Evolutionary conservation across 2,113 vertebrate species (phyloP), one percentile per base, ranked within the genome.

Genomic region (Mesembrinibis cayennensis): DNA sequence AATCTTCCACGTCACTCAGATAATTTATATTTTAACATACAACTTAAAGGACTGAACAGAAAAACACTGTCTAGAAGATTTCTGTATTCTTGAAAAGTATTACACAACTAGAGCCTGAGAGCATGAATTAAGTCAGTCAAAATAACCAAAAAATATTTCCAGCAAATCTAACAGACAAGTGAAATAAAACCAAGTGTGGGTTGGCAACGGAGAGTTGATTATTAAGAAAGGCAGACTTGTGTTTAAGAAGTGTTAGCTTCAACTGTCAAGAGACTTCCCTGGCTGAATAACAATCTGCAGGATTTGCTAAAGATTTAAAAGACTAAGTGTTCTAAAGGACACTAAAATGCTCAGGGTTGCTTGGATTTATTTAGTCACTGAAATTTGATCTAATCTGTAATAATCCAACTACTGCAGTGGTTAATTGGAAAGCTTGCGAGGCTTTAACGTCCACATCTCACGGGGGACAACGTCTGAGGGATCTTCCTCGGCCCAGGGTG

Each of bases 201-300:
- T 1, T 97, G 92, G 88, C 86, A 61, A 49, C 1, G 34, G 80
- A 61, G 80, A 92, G 77, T 3, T 79, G 61, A 69, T 95, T 95
- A 96, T 87, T 96, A 87, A 91, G 89, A 73, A 7, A 94, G 91
- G 55, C 93, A 96, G 92, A 80, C 32, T 84, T 14, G 66, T 86
- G 83, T 72, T 95, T 86, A 84, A 93, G 21, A 85, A 93, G 95
- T 34, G 87, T 82, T 86, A 84, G 81, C 58, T 91, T 69, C 89
- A 87, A 70, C 86, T 94, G 92, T 52, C 86, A 87, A 44, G 89
- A 95, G 90, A 47, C 66, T 71, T 85, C 74, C n/a, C 67, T 70
- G 82, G 89, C 55, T 94, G 81, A 94, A 40, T 21, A 76, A 71
- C 70, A 53, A 63, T 16, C 62, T 82, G 82, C 63, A 85, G 77